Conservation (phyloP, 2,113 vertebrate genomes). For the Cichladusa arquata region DNA sequence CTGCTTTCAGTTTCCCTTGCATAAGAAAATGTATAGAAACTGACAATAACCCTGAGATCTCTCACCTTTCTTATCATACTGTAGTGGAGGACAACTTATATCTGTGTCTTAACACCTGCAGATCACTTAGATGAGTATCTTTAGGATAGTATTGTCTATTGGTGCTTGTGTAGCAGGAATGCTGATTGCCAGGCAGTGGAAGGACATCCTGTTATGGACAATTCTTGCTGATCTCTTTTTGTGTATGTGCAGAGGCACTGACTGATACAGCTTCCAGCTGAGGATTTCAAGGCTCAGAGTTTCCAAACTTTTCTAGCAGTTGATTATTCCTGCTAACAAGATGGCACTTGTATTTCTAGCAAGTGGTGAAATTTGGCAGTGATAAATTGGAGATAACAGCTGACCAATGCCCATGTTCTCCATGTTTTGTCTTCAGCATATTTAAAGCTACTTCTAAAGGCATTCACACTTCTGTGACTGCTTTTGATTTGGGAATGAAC, state of each 20-base stretch:
- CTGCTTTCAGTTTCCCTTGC: not conserved
- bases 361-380: not conserved
- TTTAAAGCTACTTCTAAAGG: not conserved
- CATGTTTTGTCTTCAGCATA: not conserved
- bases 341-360: not conserved
- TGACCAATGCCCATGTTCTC: not conserved
- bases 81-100: not conserved
- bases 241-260: not conserved
- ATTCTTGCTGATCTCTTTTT: not conserved
- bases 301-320: not conserved
- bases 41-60: not conserved
- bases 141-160: not conserved
- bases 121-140: not conserved
- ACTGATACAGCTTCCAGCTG: not conserved
- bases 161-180: not conserved
- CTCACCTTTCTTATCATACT: not conserved
- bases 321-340: not conserved
- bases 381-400: not conserved
- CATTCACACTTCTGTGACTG: not conserved
- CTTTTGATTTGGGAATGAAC: not conserved
- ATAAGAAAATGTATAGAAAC: not conserved
- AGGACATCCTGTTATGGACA: not conserved
- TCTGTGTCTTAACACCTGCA: not conserved
- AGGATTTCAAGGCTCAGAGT: not conserved
- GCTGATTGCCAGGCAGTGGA: fast-evolving